phyloP scores from a whole-genome alignment of 2,888 invertebrate species.

The Apodemia zela region DNA sequence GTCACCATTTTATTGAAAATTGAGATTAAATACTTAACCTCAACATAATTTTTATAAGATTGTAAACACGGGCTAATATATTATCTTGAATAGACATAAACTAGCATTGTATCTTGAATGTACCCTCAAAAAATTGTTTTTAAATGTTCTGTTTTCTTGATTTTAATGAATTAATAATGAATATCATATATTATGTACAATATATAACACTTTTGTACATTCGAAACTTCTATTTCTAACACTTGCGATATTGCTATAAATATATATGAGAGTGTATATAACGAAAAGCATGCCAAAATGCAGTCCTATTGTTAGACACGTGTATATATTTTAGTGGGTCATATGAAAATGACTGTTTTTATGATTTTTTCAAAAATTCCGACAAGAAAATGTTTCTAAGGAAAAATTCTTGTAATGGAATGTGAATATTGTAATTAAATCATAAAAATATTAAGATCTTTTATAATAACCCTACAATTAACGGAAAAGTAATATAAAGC shows the following conservation, averaged over 20 bases:
- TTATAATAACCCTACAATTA: constrained; percentile 20
- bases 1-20: too few relatives aligned
- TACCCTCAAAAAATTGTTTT: too few relatives aligned
- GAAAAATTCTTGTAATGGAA: constrained; percentile 1
- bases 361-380: constrained; percentile 1
- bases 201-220: neutral
- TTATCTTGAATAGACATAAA: neutral
- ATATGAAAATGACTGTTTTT: neutral
- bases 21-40: too few relatives aligned
- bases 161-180: neutral
- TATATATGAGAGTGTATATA: constrained; percentile 16
- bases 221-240: neutral
- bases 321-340: constrained; percentile 8
- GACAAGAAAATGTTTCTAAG: constrained; percentile 19
- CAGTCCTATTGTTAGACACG: neutral
- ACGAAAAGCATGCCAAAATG: constrained; percentile 6
- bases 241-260: constrained; percentile 7
- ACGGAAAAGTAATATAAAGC: constrained; percentile 28
- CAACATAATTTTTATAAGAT: neutral
- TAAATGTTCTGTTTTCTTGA: neutral
- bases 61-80: neutral
- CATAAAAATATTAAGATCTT: constrained; percentile 28
- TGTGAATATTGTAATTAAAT: constrained; percentile 18
- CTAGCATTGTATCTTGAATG: too few relatives aligned
- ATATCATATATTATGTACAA: too few relatives aligned